phyloP scores from a whole-genome alignment of 35 echinoderm and acorn worm species.

The Stichopus chloronotus region DNA sequence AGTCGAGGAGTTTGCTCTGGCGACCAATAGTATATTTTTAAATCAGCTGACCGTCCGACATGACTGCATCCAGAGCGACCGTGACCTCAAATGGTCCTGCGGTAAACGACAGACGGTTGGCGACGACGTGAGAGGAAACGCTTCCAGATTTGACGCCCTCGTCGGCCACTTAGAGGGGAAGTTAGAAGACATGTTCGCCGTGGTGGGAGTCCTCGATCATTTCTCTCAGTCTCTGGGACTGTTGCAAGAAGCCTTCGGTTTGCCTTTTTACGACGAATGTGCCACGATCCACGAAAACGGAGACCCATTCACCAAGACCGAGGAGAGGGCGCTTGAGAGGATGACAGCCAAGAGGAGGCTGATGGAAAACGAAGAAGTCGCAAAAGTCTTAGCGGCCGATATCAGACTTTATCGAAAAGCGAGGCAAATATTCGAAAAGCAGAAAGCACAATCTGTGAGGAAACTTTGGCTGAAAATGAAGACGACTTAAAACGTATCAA shows the following conservation, averaged over 20 bases:
- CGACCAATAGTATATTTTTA: not conserved
- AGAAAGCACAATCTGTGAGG: not conserved
- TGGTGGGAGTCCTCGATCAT: slow-evolving; percentile 9
- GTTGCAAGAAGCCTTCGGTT: slow-evolving; percentile 32
- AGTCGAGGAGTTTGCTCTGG: not conserved
- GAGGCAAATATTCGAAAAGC: not conserved
- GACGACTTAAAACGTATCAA: too few relatives aligned
- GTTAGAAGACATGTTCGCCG: slow-evolving; percentile 21
- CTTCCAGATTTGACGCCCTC: not conserved
- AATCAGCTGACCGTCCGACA: not conserved
- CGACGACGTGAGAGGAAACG: not conserved
- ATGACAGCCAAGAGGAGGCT: not conserved
- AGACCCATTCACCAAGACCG: not conserved
- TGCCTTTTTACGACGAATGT: slow-evolving; percentile 43
- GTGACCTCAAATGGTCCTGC: not conserved
- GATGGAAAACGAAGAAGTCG: slow-evolving; percentile 3
- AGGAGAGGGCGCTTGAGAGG: not conserved
- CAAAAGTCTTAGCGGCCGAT: not conserved
- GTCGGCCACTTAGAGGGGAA: not conserved
- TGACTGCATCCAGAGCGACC: not conserved
- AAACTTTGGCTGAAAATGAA: too few relatives aligned
- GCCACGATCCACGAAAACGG: not conserved
- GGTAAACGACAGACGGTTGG: not conserved
- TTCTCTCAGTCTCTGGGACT: not conserved
- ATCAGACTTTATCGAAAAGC: slow-evolving; percentile 21